Conservation (phyloP, 2,797 vertebrate species). For the Kryptolebias ocellatus region DNA sequence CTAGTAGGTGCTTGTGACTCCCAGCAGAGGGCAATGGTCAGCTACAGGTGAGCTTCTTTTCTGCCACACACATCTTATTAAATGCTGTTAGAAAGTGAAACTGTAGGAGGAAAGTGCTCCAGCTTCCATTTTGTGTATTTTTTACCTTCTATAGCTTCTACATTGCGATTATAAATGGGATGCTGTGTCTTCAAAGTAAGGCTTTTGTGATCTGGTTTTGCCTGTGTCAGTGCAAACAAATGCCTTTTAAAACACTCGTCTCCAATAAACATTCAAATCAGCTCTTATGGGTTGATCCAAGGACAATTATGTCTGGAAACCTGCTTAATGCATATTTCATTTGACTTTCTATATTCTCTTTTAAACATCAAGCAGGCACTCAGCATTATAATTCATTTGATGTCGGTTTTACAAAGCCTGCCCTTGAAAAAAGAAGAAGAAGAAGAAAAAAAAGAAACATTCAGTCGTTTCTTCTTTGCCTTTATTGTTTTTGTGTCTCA, state of each 20-base stretch:
- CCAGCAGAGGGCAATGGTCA: conserved; percentile 80
- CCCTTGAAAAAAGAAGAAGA: conserved; percentile 46
- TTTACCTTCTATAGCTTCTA: conserved; percentile 31
- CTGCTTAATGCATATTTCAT: conserved; percentile 34
- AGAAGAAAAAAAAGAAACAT: conserved; percentile 57
- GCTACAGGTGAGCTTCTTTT: conserved; percentile 55
- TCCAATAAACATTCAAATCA: conserved; percentile 16
- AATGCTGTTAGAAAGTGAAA: not conserved
- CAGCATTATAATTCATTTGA: conserved; percentile 66
- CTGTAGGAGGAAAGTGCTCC: conserved; percentile 23
- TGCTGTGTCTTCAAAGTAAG: conserved; percentile 23
- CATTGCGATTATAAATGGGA: conserved; percentile 27
- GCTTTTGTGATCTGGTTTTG: conserved; percentile 1
- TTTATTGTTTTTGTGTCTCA: conserved; percentile 67
- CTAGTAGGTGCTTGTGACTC: conserved; percentile 48
- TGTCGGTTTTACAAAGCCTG: conserved; percentile 64
- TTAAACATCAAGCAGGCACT: conserved; percentile 45
- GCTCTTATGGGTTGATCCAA: conserved; percentile 4
- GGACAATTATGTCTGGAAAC: conserved; percentile 27
- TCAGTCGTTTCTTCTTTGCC: conserved; percentile 50
- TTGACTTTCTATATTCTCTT: conserved; percentile 44
- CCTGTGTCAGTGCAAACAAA: conserved; percentile 12
- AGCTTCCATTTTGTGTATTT: conserved; percentile 35
- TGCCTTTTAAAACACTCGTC: conserved; percentile 5
- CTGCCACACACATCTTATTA: not conserved